phyloP scores from a whole-genome alignment of 2,797 vertebrate species.

The Poeciliopsis turneri region DNA sequence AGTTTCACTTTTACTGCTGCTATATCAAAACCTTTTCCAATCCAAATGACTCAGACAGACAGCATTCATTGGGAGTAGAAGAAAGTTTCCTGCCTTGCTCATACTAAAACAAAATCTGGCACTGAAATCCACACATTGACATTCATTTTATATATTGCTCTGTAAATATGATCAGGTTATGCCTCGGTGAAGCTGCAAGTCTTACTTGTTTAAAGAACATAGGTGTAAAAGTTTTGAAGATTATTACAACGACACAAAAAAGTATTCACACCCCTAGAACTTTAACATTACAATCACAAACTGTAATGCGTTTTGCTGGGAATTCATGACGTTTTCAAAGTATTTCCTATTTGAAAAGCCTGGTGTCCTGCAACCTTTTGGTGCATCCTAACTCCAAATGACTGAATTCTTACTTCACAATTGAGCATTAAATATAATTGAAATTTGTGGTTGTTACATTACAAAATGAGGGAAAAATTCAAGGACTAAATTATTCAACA shows the following conservation, averaged over 20 bases:
- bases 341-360: background rate
- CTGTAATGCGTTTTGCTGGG: background rate
- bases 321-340: background rate
- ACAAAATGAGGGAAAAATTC: too few relatives aligned
- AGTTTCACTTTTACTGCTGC: constrained; percentile 17
- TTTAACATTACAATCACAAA: background rate
- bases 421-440: too few relatives aligned
- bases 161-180: background rate
- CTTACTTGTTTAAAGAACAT: background rate
- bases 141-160: background rate
- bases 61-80: background rate
- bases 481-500: too few relatives aligned
- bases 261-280: background rate
- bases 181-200: background rate
- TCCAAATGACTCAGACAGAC: background rate
- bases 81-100: background rate
- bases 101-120: background rate
- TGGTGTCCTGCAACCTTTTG: background rate
- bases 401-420: too few relatives aligned
- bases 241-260: background rate
- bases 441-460: too few relatives aligned
- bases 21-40: background rate
- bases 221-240: background rate
- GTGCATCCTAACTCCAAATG: too few relatives aligned
- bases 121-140: background rate